Base-by-base conservation (phyloP, 2,888 invertebrate genomes). In the Leptinotarsa peninsularis region DNA sequence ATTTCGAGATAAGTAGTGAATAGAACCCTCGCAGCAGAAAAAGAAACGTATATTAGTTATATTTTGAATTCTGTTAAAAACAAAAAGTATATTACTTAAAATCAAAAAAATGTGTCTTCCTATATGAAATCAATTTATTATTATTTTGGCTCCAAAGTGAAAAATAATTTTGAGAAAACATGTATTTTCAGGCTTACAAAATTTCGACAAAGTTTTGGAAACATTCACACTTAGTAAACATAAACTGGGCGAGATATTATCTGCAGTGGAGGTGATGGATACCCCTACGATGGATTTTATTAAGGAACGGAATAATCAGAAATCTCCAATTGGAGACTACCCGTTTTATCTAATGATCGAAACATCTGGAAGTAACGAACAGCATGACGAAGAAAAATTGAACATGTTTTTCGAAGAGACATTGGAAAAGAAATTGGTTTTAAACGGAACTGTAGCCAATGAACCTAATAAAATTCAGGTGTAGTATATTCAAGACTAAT, bases 201-300 rank as follows among this genome's bases (percentile, higher is more conserved):
- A 90, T 67, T 99, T 96, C 86, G 92, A 94, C 23, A 91, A 93
- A 81, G 94, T 98, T 23, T 88, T 98, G 15, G 90, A 93, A 82
- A 92, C 96, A 0, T 96, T 94, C 85, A 90, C 91, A 79, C 90
- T 92, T 76, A 95, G 97, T 0, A 95, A 94, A 86, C 87, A 88
- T 1, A 91, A 92, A 33, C 89, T 98, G 23, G 95, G 94, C 1
- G 98, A 98, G 90, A 96, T 97, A 80, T 88, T 99, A 66, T 98
- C 98, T 4, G 96, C 98, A 0, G 97, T 96, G 88, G 99, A 99
- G 90, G 93, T 99, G 90, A 94, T 99, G 81, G 99, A 99, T 88
- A 89, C 89, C 17, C 88, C 89, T 43, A 92, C 96, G 0, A 91
- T 98, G 85, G 90, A 91, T 21, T 90, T 92, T 71, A 92, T 93